Evolutionary conservation across 2,888 invertebrate genomes (phyloP).

Genomic region (Ophonus ardosiacus): DNA sequence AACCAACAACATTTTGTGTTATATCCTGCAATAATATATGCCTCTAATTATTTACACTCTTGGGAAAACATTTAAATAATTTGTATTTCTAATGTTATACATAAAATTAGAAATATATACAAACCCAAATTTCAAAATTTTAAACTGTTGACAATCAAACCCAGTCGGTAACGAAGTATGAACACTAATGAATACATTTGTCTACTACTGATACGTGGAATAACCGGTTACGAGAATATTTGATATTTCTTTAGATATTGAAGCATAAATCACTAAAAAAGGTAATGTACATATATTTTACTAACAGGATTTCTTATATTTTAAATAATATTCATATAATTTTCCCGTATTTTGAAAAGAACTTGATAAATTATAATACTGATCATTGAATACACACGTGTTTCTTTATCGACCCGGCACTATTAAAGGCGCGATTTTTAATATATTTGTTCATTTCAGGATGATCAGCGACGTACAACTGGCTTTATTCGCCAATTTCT

Average conservation of each 20-base stretch:
- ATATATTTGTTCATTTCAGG: not conserved
- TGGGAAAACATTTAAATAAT: not conserved
- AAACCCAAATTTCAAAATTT: conserved; percentile 34
- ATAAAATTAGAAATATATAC: not conserved
- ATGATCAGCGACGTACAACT: conserved; percentile 99
- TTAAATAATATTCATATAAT: conserved; percentile 2
- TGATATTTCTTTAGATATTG: not conserved
- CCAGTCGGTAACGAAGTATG: conserved; percentile 7
- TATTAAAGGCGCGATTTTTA: conserved; percentile 38
- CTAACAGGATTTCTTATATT: not conserved
- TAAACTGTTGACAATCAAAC: conserved; percentile 10
- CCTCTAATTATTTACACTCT: not conserved
- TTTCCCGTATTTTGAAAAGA: not conserved
- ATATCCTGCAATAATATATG: not conserved
- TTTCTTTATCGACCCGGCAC: not conserved
- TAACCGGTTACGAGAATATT: not conserved
- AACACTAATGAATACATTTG: too few species aligned
- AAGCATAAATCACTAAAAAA: not conserved
- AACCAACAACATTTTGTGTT: conserved; percentile 74
- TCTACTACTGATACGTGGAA: conserved; percentile 1
- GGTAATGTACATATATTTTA: conserved; percentile 12
- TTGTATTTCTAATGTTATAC: not conserved
- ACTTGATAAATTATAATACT: not conserved
- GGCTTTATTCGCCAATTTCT: conserved; percentile 95
- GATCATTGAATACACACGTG: not conserved